phyloP scores from a whole-genome alignment of 1,140 invertebrate species.

The Drosophila nigrodunni region DNA sequence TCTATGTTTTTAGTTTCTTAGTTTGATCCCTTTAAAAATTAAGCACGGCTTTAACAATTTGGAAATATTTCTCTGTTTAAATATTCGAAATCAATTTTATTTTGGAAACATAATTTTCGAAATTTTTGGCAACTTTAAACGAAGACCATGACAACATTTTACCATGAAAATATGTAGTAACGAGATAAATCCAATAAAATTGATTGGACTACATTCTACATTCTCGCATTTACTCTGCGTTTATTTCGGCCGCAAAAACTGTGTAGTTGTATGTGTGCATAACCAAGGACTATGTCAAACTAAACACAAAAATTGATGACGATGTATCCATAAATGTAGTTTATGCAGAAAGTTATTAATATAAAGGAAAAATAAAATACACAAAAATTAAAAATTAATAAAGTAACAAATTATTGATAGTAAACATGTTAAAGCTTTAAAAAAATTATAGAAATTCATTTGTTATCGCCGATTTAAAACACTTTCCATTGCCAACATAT shows the following conservation, averaged over 20 bases:
- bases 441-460: slow-evolving; percentile 3
- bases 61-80: too few species aligned
- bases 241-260: slow-evolving; percentile 42
- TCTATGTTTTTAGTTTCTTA: too few species aligned
- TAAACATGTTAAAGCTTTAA: too few species aligned
- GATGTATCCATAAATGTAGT: background rate
- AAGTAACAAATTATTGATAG: background rate
- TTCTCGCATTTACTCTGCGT: slow-evolving; percentile 16
- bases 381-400: background rate
- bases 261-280: too few species aligned
- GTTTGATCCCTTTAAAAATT: too few species aligned
- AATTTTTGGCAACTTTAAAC: background rate
- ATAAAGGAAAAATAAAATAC: background rate
- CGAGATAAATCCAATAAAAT: slow-evolving; percentile 30
- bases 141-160: background rate
- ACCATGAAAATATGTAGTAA: slow-evolving; percentile 1
- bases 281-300: too few species aligned
- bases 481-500: slow-evolving; percentile 46
- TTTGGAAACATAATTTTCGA: background rate
- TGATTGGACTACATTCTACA: slow-evolving; percentile 48
- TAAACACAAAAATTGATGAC: too few species aligned
- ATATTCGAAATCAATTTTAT: too few species aligned
- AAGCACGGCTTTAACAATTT: too few species aligned
- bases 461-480: background rate
- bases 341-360: background rate